Conservation (phyloP, 2,888 invertebrate genomes). For the Byasa hedistus region DNA sequence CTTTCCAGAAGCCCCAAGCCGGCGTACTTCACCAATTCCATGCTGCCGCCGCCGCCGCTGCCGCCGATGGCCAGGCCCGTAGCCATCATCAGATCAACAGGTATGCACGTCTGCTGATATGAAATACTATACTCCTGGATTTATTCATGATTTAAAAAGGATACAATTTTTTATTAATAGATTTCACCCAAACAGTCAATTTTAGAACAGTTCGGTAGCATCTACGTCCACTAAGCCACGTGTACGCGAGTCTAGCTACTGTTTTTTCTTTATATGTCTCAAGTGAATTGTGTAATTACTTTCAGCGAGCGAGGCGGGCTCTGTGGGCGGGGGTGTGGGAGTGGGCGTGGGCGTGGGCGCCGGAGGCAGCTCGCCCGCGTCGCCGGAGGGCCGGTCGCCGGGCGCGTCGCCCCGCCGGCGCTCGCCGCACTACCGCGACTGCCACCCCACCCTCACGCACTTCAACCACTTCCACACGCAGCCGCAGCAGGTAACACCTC, state of each 20-base stretch:
- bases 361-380: conserved; percentile 53
- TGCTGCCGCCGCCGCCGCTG: conserved; percentile 96
- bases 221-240: too few relatives aligned
- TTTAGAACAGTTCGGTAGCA: too few relatives aligned
- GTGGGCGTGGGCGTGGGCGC: conserved; percentile 44
- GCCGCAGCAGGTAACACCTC: conserved; percentile 84
- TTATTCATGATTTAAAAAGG: too few relatives aligned
- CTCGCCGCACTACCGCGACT: conserved; percentile 65
- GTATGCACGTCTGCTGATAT: conserved; percentile 48
- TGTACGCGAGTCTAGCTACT: too few relatives aligned
- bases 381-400: conserved; percentile 69
- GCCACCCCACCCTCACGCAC: conserved; percentile 82
- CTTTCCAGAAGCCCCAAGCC: conserved; percentile 86
- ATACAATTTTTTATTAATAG: too few relatives aligned
- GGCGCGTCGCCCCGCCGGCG: conserved; percentile 65
- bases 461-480: conserved; percentile 97
- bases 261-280: too few relatives aligned
- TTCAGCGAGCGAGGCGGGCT: conserved; percentile 40
- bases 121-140: too few relatives aligned
- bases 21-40: conserved; percentile 93
- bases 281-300: background rate
- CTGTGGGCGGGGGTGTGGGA: conserved; percentile 44
- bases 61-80: conserved; percentile 98
- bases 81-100: conserved; percentile 95
- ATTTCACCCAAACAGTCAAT: too few relatives aligned